Evolutionary conservation across 1,140 invertebrate species (phyloP).

Genomic region (Drosophila lini): DNA sequence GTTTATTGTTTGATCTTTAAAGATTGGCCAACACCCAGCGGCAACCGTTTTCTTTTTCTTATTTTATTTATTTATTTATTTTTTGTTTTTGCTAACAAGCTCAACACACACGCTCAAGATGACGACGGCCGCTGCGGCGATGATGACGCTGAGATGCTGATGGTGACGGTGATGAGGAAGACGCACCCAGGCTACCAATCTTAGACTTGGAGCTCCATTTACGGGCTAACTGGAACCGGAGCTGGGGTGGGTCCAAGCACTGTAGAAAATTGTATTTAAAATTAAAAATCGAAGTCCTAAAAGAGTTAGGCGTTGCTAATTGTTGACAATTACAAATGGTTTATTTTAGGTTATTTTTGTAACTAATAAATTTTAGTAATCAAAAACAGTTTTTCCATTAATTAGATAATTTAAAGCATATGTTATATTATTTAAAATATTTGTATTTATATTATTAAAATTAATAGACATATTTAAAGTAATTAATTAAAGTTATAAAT

Average conservation of each 20-base stretch:
- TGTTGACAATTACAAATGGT: too few relatives aligned
- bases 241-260: slow-evolving; percentile 12
- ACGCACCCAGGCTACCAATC: slow-evolving; percentile 74
- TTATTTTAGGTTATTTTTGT: too few relatives aligned
- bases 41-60: slow-evolving; percentile 11
- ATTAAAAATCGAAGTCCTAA: neutral
- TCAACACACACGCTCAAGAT: slow-evolving; percentile 35
- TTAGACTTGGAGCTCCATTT: slow-evolving; percentile 65
- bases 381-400: too few relatives aligned
- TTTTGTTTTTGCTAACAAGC: slow-evolving; percentile 71
- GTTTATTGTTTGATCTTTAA: slow-evolving; percentile 81
- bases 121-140: slow-evolving; percentile 1
- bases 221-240: slow-evolving; percentile 44
- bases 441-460: too few relatives aligned
- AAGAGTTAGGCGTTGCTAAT: too few relatives aligned
- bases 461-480: too few relatives aligned
- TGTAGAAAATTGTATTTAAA: neutral
- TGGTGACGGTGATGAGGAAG: slow-evolving; percentile 40
- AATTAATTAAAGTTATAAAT: neutral
- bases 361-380: too few relatives aligned
- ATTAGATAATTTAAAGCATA: neutral
- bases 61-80: slow-evolving; percentile 8
- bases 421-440: too few relatives aligned
- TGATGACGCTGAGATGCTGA: slow-evolving; percentile 23
- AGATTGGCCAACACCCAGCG: slow-evolving; percentile 81